phyloP scores from a whole-genome alignment of 1,140 invertebrate species.

The Habropoda laboriosa region DNA sequence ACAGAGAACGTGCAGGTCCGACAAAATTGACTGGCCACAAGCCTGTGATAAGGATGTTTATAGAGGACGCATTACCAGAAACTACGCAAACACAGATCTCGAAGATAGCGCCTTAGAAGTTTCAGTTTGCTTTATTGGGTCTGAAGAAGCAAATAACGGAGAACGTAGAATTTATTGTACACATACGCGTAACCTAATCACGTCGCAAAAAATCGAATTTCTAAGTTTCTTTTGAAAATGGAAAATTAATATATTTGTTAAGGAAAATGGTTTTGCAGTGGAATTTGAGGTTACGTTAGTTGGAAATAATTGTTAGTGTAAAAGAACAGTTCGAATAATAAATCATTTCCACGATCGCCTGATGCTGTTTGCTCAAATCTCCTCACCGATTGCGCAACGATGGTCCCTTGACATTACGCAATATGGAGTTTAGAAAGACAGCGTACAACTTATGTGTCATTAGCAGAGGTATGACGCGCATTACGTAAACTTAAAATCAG shows the following conservation, averaged over 20 bases:
- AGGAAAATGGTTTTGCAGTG: too few relatives aligned
- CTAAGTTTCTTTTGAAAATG: too few relatives aligned
- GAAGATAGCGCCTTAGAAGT: constrained; percentile 14
- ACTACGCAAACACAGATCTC: constrained; percentile 18
- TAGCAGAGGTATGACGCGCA: background rate
- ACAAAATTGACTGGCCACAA: constrained; percentile 18
- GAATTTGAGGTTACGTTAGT: background rate
- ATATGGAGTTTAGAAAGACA: constrained; percentile 12
- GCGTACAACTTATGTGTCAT: constrained; percentile 12
- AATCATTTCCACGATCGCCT: background rate
- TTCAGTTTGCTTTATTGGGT: background rate
- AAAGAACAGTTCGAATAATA: background rate
- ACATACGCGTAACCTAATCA: too few relatives aligned
- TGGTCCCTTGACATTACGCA: constrained; percentile 33
- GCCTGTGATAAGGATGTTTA: constrained; percentile 28
- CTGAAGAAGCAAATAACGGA: background rate
- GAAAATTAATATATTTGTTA: too few relatives aligned
- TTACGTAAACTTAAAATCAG: constrained; percentile 40
- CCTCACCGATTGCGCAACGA: background rate
- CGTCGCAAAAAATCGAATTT: too few relatives aligned
- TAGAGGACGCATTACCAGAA: constrained; percentile 24
- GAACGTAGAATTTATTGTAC: background rate
- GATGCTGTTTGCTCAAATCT: constrained; percentile 18
- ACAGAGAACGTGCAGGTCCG: background rate
- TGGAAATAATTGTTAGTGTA: too few relatives aligned